Conservation (phyloP, 2,888 invertebrate genomes). For the Aporophyla lueneburgensis region DNA sequence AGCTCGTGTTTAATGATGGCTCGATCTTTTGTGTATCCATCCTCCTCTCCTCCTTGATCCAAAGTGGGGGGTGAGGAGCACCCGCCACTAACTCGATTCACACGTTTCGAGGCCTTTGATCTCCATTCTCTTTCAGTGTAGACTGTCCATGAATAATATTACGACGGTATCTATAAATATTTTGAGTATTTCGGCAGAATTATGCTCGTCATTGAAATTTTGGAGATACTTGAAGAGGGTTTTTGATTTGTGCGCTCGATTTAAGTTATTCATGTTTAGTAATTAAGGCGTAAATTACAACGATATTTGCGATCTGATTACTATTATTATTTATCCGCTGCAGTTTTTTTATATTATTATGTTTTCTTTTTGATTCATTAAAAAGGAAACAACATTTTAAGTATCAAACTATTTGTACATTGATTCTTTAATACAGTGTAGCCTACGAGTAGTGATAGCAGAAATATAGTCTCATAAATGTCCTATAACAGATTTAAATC, state of each 20-base stretch:
- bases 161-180: constrained; percentile 43
- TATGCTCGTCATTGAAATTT: constrained; percentile 30
- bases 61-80: constrained; percentile 31
- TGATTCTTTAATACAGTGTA: not conserved
- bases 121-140: constrained; percentile 74
- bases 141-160: constrained; percentile 72
- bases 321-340: not conserved
- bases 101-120: constrained; percentile 83
- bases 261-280: not conserved
- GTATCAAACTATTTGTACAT: not conserved
- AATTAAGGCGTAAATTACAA: not conserved
- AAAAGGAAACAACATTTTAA: not conserved
- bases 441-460: not conserved
- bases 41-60: constrained; percentile 51
- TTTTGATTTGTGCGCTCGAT: not conserved
- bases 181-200: constrained; percentile 24
- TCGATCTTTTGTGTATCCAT: constrained; percentile 74
- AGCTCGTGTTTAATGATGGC: constrained; percentile 80
- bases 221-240: not conserved
- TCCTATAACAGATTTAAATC: not conserved
- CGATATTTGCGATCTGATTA: not conserved
- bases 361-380: not conserved
- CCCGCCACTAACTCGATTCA: constrained; percentile 78
- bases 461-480: not conserved
- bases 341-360: not conserved